Evolutionary conservation across 2,113 vertebrate genomes (phyloP).

Genomic region (Muntiacus muntjak): DNA sequence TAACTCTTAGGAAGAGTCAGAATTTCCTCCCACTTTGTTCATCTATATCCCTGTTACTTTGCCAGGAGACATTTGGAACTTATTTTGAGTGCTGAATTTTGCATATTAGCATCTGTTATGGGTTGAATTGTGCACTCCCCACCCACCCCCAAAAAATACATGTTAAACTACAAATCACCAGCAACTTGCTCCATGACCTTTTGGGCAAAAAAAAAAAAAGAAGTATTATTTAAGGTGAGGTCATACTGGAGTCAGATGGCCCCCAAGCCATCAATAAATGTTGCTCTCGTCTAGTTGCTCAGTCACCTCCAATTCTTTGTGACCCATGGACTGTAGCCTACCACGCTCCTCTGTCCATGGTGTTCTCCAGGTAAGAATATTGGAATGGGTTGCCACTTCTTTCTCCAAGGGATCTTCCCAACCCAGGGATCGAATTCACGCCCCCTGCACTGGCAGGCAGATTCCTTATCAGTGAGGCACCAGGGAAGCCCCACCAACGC

Average conservation of each 20-base stretch:
- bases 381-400: background rate
- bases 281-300: background rate
- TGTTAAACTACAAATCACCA: background rate
- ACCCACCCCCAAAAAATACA: accelerated
- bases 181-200: background rate
- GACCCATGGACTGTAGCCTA: background rate
- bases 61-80: background rate
- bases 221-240: background rate
- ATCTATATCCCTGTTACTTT: background rate
- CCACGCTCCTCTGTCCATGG: background rate
- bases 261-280: background rate
- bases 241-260: background rate
- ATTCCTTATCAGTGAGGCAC: background rate
- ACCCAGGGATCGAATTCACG: background rate
- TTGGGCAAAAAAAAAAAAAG: background rate
- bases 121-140: background rate
- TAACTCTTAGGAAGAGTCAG: background rate
- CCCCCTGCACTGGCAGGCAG: background rate
- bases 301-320: background rate
- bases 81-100: background rate
- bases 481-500: background rate
- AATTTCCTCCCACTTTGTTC: background rate
- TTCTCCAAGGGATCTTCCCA: background rate
- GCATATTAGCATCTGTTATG: background rate
- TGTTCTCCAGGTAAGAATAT: background rate